phyloP scores from a whole-genome alignment of 2,888 invertebrate species.

The Maniola hyperantus region DNA sequence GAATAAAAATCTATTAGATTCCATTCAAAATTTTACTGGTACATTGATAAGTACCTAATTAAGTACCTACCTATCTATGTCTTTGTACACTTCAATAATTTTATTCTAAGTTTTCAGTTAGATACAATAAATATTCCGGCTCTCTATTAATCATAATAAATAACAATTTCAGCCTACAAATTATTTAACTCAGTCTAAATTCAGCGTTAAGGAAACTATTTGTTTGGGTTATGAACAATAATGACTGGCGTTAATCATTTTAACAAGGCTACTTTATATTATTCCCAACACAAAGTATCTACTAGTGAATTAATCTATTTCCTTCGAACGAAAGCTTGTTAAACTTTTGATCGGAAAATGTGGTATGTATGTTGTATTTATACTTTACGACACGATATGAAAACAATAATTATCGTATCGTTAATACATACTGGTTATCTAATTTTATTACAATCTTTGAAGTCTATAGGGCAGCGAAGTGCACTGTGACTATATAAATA shows the following conservation, averaged over 20 bases:
- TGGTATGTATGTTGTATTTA: neutral
- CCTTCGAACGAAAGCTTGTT: slow-evolving; percentile 38
- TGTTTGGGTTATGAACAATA: slow-evolving; percentile 62
- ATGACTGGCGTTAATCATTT: slow-evolving; percentile 48
- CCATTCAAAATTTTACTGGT: too few species aligned
- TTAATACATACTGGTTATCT: too few species aligned
- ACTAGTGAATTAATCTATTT: slow-evolving; percentile 36
- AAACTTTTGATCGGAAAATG: slow-evolving; percentile 41
- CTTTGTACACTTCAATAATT: too few species aligned
- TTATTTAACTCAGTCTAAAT: slow-evolving; percentile 24
- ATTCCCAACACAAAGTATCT: slow-evolving; percentile 22
- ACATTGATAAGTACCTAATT: too few species aligned
- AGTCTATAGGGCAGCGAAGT: too few species aligned
- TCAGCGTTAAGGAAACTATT: slow-evolving; percentile 48
- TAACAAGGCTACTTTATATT: slow-evolving; percentile 27
- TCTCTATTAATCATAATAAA: slow-evolving; percentile 16
- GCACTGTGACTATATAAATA: too few species aligned
- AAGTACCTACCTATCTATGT: too few species aligned
- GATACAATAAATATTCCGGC: neutral
- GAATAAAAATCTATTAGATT: too few species aligned
- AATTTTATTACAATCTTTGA: too few species aligned
- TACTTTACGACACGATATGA: neutral
- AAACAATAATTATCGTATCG: neutral
- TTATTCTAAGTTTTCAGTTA: neutral
- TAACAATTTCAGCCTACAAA: slow-evolving; percentile 12